A percentile compares a stretch with the other conserved stretches of the same genome.
Conservation (phyloP, 2,797 vertebrate genomes). For the Silurus lanzhouensis region DNA sequence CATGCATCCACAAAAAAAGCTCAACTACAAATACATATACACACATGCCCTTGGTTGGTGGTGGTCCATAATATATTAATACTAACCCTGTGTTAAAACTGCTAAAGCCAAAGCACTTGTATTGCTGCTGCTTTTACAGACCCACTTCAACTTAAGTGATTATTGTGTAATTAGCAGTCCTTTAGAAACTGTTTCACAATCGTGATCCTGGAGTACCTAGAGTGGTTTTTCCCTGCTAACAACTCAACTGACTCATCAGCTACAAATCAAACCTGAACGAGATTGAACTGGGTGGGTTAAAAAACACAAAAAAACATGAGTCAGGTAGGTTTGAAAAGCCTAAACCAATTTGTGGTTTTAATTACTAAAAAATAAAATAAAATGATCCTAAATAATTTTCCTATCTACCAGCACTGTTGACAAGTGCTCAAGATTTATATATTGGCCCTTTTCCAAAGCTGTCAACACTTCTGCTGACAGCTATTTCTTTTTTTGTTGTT, state of each 20-base stretch:
- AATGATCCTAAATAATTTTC: too few species aligned
- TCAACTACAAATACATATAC: neutral
- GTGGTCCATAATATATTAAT: neutral
- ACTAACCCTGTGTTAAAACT: neutral
- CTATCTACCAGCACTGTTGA: too few species aligned
- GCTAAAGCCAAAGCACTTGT: neutral
- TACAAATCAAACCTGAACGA: neutral
- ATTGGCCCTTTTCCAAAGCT: neutral
- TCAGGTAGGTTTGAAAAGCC: neutral
- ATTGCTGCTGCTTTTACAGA: neutral
- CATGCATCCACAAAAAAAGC: neutral
- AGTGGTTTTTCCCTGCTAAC: neutral
- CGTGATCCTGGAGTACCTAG: neutral
- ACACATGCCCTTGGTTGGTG: neutral
- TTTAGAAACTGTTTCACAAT: neutral
- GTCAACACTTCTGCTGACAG: too few species aligned
- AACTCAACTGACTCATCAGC: neutral
- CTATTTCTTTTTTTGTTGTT: too few species aligned
- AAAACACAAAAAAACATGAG: neutral
- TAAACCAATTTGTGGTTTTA: neutral
- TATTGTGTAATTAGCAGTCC: slow-evolving; percentile 16
- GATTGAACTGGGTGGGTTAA: neutral
- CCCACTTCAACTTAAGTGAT: slow-evolving; percentile 5
- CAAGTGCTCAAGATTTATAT: neutral
- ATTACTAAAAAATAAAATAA: neutral